Percentiles rank a stretch among this genome's conserved stretches.
These are phyloP conservation scores for Rhinopomastus cyanomelas DNA, from an alignment of 2,113 vertebrate species.

Conservation along the genomic window DNA sequence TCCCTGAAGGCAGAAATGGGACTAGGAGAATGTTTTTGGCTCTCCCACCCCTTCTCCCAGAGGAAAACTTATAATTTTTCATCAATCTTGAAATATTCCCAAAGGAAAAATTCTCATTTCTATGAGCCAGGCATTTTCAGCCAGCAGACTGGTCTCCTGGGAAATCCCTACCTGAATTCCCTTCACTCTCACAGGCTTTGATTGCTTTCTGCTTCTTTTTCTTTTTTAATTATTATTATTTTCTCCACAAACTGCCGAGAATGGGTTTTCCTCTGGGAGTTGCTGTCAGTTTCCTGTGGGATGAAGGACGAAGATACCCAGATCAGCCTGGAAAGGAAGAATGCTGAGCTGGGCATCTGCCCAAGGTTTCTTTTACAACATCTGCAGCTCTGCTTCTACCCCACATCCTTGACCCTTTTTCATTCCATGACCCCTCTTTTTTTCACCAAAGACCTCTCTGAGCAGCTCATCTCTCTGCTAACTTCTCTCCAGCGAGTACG, in stretches of 20 bases:
- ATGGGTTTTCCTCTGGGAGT: neutral
- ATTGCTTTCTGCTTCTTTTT: neutral
- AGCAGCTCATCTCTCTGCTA: neutral
- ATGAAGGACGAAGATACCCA: neutral
- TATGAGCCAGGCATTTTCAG: conserved; percentile 14
- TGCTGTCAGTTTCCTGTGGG: neutral
- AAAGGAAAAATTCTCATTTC: conserved; percentile 28
- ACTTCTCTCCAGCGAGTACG: neutral
- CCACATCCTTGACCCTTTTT: neutral
- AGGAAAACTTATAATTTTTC: conserved; percentile 23
- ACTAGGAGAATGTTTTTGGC: neutral
- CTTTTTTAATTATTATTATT: neutral
- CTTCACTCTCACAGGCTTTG: neutral
- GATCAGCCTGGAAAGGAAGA: neutral
- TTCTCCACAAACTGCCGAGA: neutral
- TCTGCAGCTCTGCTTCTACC: neutral
- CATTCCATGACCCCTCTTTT: neutral
- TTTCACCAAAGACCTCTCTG: neutral
- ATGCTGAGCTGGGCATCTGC: neutral
- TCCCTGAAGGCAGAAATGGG: conserved; percentile 47
- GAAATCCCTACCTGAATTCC: conserved; percentile 48
- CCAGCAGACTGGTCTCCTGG: conserved; percentile 9
- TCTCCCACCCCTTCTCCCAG: conserved; percentile 28
- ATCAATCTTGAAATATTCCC: conserved; percentile 44
- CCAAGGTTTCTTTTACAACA: neutral